Base-by-base conservation (phyloP, 2,113 vertebrate genomes). In the Centropus bengalensis region DNA sequence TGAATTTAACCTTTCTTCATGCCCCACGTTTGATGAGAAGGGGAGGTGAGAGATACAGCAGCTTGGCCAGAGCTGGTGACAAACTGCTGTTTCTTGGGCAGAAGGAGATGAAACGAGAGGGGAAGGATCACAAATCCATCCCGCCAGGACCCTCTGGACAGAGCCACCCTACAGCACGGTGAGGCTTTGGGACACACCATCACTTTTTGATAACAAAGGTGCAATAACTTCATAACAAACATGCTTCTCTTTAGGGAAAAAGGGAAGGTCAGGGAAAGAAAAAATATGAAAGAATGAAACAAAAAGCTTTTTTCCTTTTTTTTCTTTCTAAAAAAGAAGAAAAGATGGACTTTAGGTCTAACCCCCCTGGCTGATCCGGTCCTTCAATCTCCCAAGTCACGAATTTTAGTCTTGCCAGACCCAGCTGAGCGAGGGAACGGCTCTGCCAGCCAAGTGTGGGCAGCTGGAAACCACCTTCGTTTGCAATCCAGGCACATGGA, bases 121-220 rank as follows among this genome's bases (percentile, higher is more conserved):
- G 44, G 8, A 30, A 51, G n/a, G 0, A 4, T 36, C 2, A 2
- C 8, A 1, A 60, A 2, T 60, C 42, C 62, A 2, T 3, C 52
- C 36, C 2, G 1, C 22, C 58, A 14, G 75, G n/a, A 67, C 12
- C 21, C 12, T 1, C 22, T 2, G 1, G 59, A 56, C 68, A 77
- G 36, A 73, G 69, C 62, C 6, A 47, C 68, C 52, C 10, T n/a
- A 2, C 1, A 6, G 59, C 27, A 32, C 2, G 2, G 30, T 5
- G 66, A n/a, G 64, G 20, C 63, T 52, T 26, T 3, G 14, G 33
- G 22, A 36, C 56, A 1, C n/a, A 20, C 38, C 36, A 18, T 2
- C 1, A 0, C 28, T 26, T 22, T 6, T 27, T 10, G 6, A 5
- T 1, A 23, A 3, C 1, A 2, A 22, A 8, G 3, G 14, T 15